Conservation (phyloP, 2,797 vertebrate species). For the Halcyon badia region DNA sequence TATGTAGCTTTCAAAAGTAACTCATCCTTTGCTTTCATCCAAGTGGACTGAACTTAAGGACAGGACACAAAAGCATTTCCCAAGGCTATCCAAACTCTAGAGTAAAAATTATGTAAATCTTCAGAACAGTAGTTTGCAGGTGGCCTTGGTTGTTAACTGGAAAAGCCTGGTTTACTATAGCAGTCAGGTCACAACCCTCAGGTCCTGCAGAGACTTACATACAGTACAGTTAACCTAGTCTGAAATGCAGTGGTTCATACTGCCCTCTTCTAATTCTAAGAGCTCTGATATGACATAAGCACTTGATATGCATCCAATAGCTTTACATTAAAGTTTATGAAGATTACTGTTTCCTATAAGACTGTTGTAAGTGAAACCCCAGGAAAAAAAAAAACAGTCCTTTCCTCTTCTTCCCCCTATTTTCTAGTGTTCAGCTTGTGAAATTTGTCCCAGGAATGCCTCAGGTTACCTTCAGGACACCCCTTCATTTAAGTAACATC, state of each 20-base stretch:
- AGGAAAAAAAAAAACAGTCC: background rate
- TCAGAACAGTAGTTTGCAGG: background rate
- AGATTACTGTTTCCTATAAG: background rate
- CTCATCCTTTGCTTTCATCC: background rate
- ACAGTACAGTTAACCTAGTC: background rate
- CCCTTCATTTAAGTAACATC: background rate
- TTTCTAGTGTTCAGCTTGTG: background rate
- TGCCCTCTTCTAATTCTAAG: background rate
- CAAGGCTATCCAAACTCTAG: background rate
- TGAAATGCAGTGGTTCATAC: background rate
- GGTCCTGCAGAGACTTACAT: background rate
- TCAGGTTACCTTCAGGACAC: background rate
- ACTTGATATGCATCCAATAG: background rate
- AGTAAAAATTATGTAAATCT: background rate
- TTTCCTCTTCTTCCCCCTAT: background rate
- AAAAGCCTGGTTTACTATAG: background rate
- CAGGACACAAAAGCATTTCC: background rate
- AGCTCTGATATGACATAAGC: background rate
- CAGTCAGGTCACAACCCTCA: background rate
- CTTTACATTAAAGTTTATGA: background rate
- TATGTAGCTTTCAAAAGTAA: background rate
- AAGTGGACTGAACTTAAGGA: background rate
- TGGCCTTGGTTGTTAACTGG: background rate
- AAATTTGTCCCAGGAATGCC: background rate
- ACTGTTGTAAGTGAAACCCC: background rate